phyloP scores from a whole-genome alignment of 2,113 vertebrate species.

The Microcebus jonahi region DNA sequence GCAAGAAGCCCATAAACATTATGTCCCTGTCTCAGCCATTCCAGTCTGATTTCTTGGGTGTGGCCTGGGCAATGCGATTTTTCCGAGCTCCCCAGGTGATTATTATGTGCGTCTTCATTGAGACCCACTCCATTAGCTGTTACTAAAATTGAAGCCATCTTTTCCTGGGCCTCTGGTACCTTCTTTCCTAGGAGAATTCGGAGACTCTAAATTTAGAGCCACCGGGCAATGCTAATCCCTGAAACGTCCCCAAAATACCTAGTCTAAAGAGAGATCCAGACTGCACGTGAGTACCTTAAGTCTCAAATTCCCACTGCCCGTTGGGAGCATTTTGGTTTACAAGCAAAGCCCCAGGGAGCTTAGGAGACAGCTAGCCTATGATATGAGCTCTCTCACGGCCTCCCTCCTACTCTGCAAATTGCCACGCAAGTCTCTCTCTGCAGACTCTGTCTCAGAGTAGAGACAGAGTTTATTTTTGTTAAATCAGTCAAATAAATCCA shows the following conservation, averaged over 20 bases:
- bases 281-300: background rate
- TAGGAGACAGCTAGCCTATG: background rate
- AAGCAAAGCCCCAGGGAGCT: background rate
- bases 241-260: background rate
- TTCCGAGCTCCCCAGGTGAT: background rate
- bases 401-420: background rate
- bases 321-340: background rate
- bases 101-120: background rate
- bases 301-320: background rate
- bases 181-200: slow-evolving; percentile 26
- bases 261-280: slow-evolving; percentile 27
- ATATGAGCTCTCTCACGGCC: background rate
- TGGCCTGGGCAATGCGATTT: background rate
- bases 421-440: background rate
- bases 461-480: background rate
- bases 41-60: background rate
- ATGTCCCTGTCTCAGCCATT: background rate
- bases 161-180: background rate
- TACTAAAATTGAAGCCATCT: background rate
- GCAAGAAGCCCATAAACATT: background rate
- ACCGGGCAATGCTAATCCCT: background rate
- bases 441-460: background rate
- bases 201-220: background rate
- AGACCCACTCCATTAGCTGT: background rate
- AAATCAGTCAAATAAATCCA: background rate